Percentiles rank a stretch among this genome's conserved stretches.
These are phyloP conservation scores for Tortrix viridana DNA, from an alignment of 2,888 invertebrate species.

Conservation along the genomic window DNA sequence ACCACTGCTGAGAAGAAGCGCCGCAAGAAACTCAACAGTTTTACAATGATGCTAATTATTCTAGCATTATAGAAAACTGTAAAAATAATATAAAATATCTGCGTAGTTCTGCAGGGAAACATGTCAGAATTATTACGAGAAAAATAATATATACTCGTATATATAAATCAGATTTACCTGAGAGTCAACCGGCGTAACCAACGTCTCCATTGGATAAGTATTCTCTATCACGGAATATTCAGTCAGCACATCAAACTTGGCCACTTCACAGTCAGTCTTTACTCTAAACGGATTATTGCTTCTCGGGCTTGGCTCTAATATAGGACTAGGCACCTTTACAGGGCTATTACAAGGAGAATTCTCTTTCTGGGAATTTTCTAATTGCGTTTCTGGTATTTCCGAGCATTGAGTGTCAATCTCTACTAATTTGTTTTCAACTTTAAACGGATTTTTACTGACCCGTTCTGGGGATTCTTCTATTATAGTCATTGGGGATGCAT, in stretches of 20 bases:
- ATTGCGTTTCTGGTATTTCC: conserved; percentile 48
- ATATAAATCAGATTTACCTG: conserved; percentile 54
- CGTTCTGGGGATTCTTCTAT: conserved; percentile 47
- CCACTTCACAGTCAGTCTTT: conserved; percentile 43
- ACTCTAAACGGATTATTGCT: conserved; percentile 53
- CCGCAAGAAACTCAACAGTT: no score
- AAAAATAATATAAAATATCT: no score
- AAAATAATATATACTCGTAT: no score
- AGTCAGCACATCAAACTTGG: conserved; percentile 48
- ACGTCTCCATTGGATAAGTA: conserved; percentile 66
- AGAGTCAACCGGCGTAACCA: conserved; percentile 65
- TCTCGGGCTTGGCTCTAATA: conserved; percentile 58
- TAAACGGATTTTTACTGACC: conserved; percentile 36
- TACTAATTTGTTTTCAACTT: conserved; percentile 27
- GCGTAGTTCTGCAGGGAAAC: no score
- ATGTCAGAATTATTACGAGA: no score
- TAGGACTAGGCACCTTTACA: conserved; percentile 57
- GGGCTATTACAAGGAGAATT: conserved; percentile 60
- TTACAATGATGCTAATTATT: no score
- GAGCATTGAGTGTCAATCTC: conserved; percentile 48
- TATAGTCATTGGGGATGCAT: conserved; percentile 39
- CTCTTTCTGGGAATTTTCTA: conserved; percentile 64
- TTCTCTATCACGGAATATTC: conserved; percentile 72
- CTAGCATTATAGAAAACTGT: no score
- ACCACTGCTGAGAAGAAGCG: no score